Evolutionary conservation across 2,888 invertebrate species (phyloP).

Genomic region (Acrocyrtus sp.): DNA sequence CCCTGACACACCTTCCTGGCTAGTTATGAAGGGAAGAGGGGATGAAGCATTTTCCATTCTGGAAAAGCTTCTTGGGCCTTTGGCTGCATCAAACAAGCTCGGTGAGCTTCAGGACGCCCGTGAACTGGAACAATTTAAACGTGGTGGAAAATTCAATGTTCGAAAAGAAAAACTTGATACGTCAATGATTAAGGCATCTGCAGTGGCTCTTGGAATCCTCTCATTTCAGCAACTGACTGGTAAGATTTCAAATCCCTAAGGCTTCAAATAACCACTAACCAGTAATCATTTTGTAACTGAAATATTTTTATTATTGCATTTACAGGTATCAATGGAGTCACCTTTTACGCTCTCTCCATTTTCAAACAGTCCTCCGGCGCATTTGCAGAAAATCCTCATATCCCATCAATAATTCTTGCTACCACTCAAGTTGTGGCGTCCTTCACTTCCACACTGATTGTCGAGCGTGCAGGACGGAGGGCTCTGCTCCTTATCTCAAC

Average conservation of each 20-base stretch:
- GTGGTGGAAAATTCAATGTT: conserved; percentile 6
- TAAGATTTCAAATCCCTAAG: conserved; percentile 1
- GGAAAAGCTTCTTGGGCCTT: conserved; percentile 35
- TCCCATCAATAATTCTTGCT: conserved; percentile 56
- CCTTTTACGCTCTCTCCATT: conserved; percentile 58
- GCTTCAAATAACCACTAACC: neutral
- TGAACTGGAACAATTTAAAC: conserved; percentile 12
- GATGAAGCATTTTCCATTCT: conserved; percentile 43
- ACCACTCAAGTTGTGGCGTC: conserved; percentile 54
- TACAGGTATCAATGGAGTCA: conserved; percentile 60
- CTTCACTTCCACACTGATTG: conserved; percentile 53
- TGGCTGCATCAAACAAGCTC: conserved; percentile 11
- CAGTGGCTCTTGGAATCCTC: conserved; percentile 56
- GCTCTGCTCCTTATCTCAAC: conserved; percentile 48
- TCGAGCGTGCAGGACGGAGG: conserved; percentile 58
- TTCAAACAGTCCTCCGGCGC: conserved; percentile 48
- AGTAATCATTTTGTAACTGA: too few species aligned
- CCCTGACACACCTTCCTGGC: conserved; percentile 52
- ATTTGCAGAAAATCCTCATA: conserved; percentile 34
- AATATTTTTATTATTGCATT: neutral
- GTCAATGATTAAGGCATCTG: conserved; percentile 52
- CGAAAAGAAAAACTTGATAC: conserved; percentile 24
- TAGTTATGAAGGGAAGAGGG: conserved; percentile 30
- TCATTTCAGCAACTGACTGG: conserved; percentile 59
- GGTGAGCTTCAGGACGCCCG: conserved; percentile 17